Conservation (phyloP, 1,140 invertebrate species). For the Ptiloglossa arizonensis region DNA sequence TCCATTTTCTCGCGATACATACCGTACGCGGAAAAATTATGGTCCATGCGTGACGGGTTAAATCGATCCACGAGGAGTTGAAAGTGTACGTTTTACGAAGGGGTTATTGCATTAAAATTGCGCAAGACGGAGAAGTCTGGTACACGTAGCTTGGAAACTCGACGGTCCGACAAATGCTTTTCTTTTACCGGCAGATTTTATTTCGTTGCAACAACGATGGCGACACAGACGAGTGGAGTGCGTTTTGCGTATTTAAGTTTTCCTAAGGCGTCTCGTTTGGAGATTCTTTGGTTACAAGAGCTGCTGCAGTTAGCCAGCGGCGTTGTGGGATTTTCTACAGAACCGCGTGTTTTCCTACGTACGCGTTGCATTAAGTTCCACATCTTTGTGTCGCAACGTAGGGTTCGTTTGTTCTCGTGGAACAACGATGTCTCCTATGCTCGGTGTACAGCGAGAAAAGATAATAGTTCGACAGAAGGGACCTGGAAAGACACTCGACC, state of each 20-base stretch:
- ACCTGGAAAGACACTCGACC: slow-evolving; percentile 30
- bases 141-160: slow-evolving; percentile 80
- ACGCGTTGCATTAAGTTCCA: background rate
- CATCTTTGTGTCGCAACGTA: slow-evolving; percentile 10
- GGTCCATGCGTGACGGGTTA: too few species aligned
- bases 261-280: slow-evolving; percentile 68
- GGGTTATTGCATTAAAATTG: too few species aligned
- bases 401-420: slow-evolving; percentile 10
- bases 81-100: too few species aligned
- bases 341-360: slow-evolving; percentile 32
- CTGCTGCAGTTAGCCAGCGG: slow-evolving; percentile 45
- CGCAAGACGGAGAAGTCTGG: too few species aligned
- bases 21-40: too few species aligned
- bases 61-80: too few species aligned
- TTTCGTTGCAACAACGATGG: slow-evolving; percentile 74
- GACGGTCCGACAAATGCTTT: slow-evolving; percentile 80
- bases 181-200: slow-evolving; percentile 76
- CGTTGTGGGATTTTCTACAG: slow-evolving; percentile 28
- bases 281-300: slow-evolving; percentile 81
- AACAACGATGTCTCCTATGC: slow-evolving; percentile 23
- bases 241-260: slow-evolving; percentile 79
- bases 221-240: slow-evolving; percentile 50
- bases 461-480: background rate
- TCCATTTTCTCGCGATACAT: too few species aligned
- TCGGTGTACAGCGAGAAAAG: slow-evolving; percentile 15